These are phyloP conservation scores for Drosophila elegans DNA, from an alignment of 1,140 invertebrate genomes.

Conservation along the genomic window DNA sequence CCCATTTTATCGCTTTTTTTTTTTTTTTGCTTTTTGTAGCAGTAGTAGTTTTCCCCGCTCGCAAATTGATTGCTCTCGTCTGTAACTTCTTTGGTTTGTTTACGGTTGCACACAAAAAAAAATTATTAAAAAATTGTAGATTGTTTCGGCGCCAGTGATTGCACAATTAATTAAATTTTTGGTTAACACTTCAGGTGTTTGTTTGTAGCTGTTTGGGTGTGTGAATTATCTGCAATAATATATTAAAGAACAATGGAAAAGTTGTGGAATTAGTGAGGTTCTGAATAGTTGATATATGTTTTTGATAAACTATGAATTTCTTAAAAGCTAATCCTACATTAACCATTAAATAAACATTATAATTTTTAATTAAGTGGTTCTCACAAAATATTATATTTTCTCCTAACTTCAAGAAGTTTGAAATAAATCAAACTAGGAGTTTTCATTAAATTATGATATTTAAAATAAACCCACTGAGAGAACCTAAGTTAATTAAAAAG, in stretches of 20 bases:
- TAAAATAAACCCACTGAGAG: too few relatives aligned
- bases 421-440: too few relatives aligned
- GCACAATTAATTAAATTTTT: conserved; percentile 1
- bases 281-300: too few relatives aligned
- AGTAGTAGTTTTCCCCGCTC: conserved; percentile 14
- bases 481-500: neutral
- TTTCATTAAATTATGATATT: too few relatives aligned
- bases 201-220: conserved; percentile 6
- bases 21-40: neutral
- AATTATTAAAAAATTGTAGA: conserved; percentile 48
- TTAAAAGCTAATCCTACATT: too few relatives aligned
- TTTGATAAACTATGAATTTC: too few relatives aligned
- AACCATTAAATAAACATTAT: too few relatives aligned
- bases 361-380: too few relatives aligned
- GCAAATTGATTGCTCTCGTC: conserved; percentile 4
- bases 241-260: neutral
- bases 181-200: conserved; percentile 12
- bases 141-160: conserved; percentile 5
- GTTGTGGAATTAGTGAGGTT: neutral
- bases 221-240: conserved; percentile 21
- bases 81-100: conserved; percentile 43
- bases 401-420: too few relatives aligned
- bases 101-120: conserved; percentile 48
- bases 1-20: conserved; percentile 55
- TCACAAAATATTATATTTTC: too few relatives aligned